Conservation (phyloP, 2,888 invertebrate genomes). For the Leptopilina drosophilae region DNA sequence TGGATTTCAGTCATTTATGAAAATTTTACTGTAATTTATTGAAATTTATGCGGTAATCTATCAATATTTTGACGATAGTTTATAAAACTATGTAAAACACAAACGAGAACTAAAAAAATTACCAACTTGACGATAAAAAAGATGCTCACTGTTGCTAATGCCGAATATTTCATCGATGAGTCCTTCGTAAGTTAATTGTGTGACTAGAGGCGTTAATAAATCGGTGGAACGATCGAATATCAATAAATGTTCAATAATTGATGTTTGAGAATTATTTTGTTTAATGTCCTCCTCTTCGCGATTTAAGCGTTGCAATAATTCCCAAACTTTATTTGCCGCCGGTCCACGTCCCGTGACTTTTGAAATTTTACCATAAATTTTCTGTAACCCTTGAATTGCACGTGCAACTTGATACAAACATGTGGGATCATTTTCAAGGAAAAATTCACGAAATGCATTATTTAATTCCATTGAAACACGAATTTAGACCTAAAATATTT, state of each 20-base stretch:
- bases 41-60: no score
- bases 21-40: no score
- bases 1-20: no score
- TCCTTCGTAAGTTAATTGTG: constrained; percentile 98
- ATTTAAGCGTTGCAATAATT: constrained; percentile 87
- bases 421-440: constrained; percentile 93
- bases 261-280: constrained; percentile 78
- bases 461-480: constrained; percentile 94
- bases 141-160: constrained; percentile 85
- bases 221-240: constrained; percentile 95
- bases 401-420: constrained; percentile 92
- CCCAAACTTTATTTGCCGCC: constrained; percentile 92
- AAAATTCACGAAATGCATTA: constrained; percentile 88
- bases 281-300: constrained; percentile 80
- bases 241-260: constrained; percentile 91
- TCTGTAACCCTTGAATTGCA: constrained; percentile 90
- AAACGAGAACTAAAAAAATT: no score
- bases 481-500: no score
- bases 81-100: no score
- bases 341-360: constrained; percentile 93
- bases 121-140: no score
- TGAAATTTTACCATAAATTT: constrained; percentile 92
- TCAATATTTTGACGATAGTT: no score
- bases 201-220: constrained; percentile 92
- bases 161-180: constrained; percentile 97